Evolutionary conservation across 92 coral and sea anemone genomes (phyloP).

Genomic region (Blastomussa wellsi): DNA sequence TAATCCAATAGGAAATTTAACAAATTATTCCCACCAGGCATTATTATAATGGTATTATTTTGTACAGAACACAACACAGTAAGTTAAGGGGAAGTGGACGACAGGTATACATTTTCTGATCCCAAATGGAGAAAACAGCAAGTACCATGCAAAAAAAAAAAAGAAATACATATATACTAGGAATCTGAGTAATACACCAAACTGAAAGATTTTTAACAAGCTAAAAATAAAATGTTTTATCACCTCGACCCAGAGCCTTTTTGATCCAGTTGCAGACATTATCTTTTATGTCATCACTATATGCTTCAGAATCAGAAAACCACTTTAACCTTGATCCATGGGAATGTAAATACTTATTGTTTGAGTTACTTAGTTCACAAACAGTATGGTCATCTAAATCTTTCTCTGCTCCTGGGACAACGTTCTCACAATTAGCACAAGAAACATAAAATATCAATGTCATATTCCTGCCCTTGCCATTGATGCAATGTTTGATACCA

Average conservation of each 20-base stretch:
- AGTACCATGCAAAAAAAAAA: no score
- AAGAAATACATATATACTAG: no score
- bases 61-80: no score
- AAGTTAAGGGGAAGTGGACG: no score
- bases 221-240: neutral
- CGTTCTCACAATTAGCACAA: constrained; percentile 17
- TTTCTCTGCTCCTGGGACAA: constrained; percentile 2
- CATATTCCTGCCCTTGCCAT: constrained; percentile 30
- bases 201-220: neutral
- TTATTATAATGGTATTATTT: no score
- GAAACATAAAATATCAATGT: constrained; percentile 42
- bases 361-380: constrained; percentile 9
- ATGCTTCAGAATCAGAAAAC: constrained; percentile 18
- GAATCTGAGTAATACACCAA: neutral
- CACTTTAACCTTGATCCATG: constrained; percentile 8
- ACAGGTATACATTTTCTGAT: no score
- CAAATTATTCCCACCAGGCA: no score
- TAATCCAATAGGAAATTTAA: no score
- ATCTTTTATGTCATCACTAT: constrained; percentile 25
- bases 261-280: constrained; percentile 41
- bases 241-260: constrained; percentile 21
- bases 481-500: constrained; percentile 46
- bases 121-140: no score
- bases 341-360: neutral
- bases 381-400: neutral